Percentiles rank a stretch among this genome's conserved stretches.
Conservation (phyloP, 2,888 invertebrate genomes). For the Heteropelma amictum region DNA sequence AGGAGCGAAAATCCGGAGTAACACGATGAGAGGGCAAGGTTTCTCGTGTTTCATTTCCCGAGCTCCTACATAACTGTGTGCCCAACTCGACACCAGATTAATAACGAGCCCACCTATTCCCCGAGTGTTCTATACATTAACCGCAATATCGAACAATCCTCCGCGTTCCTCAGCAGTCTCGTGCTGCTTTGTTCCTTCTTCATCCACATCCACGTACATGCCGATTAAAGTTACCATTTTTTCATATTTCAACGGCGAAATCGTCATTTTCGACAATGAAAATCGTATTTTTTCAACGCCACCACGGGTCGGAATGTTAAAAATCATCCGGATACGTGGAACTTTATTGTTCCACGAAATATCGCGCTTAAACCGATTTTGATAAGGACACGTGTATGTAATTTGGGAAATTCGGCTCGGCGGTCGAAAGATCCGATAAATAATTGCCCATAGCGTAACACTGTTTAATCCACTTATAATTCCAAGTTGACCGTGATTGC, state of each 20-base stretch:
- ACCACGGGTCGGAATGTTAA: too few relatives aligned
- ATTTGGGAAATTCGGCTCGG: conserved; percentile 17
- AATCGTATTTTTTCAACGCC: too few relatives aligned
- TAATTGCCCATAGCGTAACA: conserved; percentile 52
- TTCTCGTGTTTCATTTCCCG: conserved; percentile 78
- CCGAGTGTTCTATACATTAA: conserved; percentile 7
- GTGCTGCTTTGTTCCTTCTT: not conserved
- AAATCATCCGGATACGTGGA: conserved; percentile 7
- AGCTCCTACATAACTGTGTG: conserved; percentile 78
- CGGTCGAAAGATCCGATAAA: conserved; percentile 51
- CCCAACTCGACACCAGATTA: conserved; percentile 78
- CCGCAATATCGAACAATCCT: conserved; percentile 72
- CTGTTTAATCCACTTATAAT: conserved; percentile 52
- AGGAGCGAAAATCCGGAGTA: conserved; percentile 41
- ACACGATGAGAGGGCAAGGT: conserved; percentile 65
- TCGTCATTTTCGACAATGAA: too few relatives aligned
- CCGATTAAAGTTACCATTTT: not conserved
- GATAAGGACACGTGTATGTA: not conserved
- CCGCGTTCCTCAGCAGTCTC: conserved; percentile 50
- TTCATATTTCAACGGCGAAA: too few relatives aligned
- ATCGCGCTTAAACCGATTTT: not conserved
- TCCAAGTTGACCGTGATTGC: conserved; percentile 68
- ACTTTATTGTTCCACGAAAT: not conserved
- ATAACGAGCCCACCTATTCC: conserved; percentile 77
- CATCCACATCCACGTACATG: not conserved